Conservation (phyloP, 2,888 invertebrate species). For the Chymomyza caudatula region DNA sequence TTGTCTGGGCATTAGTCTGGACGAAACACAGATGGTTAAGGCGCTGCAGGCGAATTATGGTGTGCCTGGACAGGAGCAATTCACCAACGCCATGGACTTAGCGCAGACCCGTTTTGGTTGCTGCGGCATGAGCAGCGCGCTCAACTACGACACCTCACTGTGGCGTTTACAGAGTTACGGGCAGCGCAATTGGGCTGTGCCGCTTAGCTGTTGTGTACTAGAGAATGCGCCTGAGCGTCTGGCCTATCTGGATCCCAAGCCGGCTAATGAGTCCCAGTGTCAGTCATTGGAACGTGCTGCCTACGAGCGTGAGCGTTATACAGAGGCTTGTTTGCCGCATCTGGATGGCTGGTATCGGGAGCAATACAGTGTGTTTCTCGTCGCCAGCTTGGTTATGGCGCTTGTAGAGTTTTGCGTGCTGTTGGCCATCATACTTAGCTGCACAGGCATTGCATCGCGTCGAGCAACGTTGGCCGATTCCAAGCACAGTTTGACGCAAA, state of each 20-base stretch:
- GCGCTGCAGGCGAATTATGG: conserved; percentile 88
- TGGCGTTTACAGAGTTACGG: conserved; percentile 88
- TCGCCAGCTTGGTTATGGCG: conserved; percentile 83
- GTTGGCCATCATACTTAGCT: conserved; percentile 84
- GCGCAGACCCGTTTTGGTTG: conserved; percentile 86
- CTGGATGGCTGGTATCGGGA: conserved; percentile 88
- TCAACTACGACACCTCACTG: conserved; percentile 88
- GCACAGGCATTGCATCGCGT: conserved; percentile 80
- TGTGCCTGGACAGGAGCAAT: conserved; percentile 83
- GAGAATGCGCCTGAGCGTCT: conserved; percentile 79
- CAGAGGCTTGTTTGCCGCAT: conserved; percentile 81
- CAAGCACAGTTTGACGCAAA: conserved; percentile 40
- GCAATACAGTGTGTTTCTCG: conserved; percentile 85
- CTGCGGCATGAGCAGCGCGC: conserved; percentile 87
- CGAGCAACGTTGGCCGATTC: conserved; percentile 38
- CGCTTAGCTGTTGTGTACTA: conserved; percentile 85
- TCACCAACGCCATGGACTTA: conserved; percentile 89
- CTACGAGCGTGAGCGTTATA: conserved; percentile 74
- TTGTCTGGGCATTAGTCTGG: conserved; percentile 85
- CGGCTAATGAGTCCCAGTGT: conserved; percentile 85
- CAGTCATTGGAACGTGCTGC: conserved; percentile 79
- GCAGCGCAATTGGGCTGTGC: conserved; percentile 84
- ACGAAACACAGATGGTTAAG: conserved; percentile 84
- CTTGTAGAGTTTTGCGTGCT: conserved; percentile 86
- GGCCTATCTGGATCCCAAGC: conserved; percentile 87